A percentile compares a stretch with the other conserved stretches of the same genome.
Evolutionary conservation across 64 coral and sea anemone species (phyloP).

Genomic region (Hydrozoanthus tunicans): DNA sequence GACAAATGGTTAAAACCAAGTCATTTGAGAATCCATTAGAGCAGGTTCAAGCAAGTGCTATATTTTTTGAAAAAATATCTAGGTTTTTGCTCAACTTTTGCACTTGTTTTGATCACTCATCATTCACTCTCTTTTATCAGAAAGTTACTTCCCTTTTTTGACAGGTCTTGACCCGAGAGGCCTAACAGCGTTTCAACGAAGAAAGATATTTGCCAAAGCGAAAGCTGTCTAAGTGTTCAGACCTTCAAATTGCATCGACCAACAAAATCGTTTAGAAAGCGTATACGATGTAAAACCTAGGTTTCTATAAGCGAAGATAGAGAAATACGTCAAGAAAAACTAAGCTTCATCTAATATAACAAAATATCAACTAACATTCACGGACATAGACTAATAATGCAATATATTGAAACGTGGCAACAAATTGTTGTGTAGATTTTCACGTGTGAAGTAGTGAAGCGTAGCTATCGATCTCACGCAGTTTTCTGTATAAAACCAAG

Average conservation of each 20-base stretch:
- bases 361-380: slow-evolving; percentile 19
- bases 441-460: slow-evolving; percentile 27
- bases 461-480: slow-evolving; percentile 21
- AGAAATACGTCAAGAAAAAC: neutral
- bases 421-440: slow-evolving; percentile 43
- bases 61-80: neutral
- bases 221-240: slow-evolving; percentile 6
- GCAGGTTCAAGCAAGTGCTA: slow-evolving; percentile 33
- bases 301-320: neutral
- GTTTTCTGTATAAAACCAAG: slow-evolving; percentile 28
- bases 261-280: neutral
- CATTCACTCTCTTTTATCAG: slow-evolving; percentile 41
- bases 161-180: slow-evolving; percentile 45
- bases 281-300: neutral
- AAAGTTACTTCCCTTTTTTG: slow-evolving; percentile 48
- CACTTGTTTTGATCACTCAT: slow-evolving; percentile 43
- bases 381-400: neutral
- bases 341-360: slow-evolving; percentile 16
- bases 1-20: slow-evolving; percentile 32
- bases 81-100: slow-evolving; percentile 36
- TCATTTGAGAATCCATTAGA: slow-evolving; percentile 65
- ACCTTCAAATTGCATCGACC: neutral
- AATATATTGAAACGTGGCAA: slow-evolving; percentile 59
- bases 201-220: slow-evolving; percentile 35
- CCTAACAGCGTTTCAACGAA: slow-evolving; percentile 31